These are phyloP conservation scores for Phrynosoma blainvillii DNA, from an alignment of 2,113 vertebrate genomes.

Conservation along the genomic window DNA sequence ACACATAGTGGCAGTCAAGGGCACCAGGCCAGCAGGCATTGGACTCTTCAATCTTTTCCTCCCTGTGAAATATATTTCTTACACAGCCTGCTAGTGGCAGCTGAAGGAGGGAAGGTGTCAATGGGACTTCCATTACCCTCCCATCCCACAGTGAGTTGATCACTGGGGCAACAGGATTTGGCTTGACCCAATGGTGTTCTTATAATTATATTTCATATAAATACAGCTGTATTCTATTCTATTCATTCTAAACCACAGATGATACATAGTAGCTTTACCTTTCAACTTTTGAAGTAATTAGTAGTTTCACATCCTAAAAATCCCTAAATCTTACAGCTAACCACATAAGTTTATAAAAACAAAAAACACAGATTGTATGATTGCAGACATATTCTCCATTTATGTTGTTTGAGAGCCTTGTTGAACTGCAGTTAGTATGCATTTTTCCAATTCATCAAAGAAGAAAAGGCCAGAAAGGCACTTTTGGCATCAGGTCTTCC, in stretches of 20 bases:
- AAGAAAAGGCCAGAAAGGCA: neutral
- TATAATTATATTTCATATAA: neutral
- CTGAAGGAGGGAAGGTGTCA: neutral
- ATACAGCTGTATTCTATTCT: too few species aligned
- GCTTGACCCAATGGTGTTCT: neutral
- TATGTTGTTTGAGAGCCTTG: too few species aligned
- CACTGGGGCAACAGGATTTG: neutral
- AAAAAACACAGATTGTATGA: too few species aligned
- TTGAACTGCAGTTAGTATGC: neutral
- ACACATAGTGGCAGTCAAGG: neutral
- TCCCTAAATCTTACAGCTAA: too few species aligned
- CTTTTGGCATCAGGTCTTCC: neutral
- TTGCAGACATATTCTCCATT: too few species aligned
- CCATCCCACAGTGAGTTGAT: too few species aligned
- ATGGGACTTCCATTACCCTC: too few species aligned
- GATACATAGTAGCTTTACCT: too few species aligned
- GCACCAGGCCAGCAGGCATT: neutral
- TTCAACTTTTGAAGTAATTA: too few species aligned
- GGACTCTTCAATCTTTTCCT: neutral
- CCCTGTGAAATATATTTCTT: neutral
- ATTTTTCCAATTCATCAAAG: neutral
- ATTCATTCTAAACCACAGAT: too few species aligned
- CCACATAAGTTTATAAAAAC: too few species aligned
- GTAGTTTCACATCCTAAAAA: too few species aligned
- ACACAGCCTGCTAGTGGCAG: neutral